Conservation (phyloP, 2,113 vertebrate species). For the Platysteira castanea region DNA sequence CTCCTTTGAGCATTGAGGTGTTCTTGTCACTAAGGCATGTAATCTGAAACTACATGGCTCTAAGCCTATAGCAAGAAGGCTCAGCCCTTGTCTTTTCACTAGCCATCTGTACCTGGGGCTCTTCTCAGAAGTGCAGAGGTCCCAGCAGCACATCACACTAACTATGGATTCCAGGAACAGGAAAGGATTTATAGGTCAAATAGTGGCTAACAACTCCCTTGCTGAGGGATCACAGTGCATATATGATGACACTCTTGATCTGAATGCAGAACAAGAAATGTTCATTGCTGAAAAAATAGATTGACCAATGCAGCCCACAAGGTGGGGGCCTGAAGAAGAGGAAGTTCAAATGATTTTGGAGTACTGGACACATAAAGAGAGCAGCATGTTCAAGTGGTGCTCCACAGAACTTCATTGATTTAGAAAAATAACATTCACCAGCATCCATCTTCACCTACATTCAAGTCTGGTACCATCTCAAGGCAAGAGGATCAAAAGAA, state of each 20-base stretch:
- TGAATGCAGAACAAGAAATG: neutral
- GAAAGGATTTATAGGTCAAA: neutral
- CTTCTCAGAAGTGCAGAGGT: neutral
- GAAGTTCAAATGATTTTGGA: neutral
- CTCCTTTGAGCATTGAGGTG: neutral
- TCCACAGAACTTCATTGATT: neutral
- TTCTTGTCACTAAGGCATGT: neutral
- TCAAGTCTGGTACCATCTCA: neutral
- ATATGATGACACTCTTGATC: neutral
- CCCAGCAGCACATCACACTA: neutral
- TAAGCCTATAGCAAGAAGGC: neutral
- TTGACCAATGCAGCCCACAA: neutral
- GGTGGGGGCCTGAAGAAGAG: neutral
- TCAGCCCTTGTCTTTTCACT: neutral
- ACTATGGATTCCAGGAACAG: neutral
- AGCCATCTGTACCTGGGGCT: neutral
- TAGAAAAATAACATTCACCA: neutral
- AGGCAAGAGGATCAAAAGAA: neutral
- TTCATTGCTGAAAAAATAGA: neutral
- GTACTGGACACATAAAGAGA: neutral
- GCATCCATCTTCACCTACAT: neutral
- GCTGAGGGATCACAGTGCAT: neutral
- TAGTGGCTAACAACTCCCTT: neutral
- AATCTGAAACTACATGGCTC: neutral
- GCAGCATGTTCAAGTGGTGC: neutral